Evolutionary conservation across 2,113 vertebrate species (phyloP), one percentile per base, ranked within the genome.

Genomic region (Xerus inauris): DNA sequence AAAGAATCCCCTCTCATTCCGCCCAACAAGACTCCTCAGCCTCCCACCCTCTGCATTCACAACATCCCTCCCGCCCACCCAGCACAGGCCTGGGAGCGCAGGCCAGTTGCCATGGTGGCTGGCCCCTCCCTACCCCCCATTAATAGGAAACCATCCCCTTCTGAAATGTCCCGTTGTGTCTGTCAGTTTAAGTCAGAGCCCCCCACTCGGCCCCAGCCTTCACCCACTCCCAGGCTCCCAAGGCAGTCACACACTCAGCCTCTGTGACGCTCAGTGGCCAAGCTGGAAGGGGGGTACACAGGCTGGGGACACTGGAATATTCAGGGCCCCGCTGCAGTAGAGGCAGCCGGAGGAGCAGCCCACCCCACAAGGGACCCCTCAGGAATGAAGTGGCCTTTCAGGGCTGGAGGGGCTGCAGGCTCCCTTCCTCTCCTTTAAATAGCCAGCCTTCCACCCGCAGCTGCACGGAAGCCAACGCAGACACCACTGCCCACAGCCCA

Each of bases 21-120:
- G 87, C 92, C 97, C 79, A 97, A 97, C 94, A 93, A 97, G 94
- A 92, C n/a, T 96, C 98, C 98, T 98, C 97, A 75, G 98, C 91
- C 95, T 94, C 94, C 97, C 32, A 35, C 75, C 94, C 97, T 91
- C 71, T 79, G 80, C 94, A 30, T 86, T 97, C 97, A 94, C 90
- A 93, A 95, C 97, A 90, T 94, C 96, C 97, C 84, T 40, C 59
- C 83, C 13, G 6, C 65, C 8, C 28, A 14, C 57, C 91, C 73
- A 71, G 73, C 51, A 2, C 35, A 16, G 76, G 62, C 82, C 67
- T 38, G 92, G 97, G 97, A 96, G 91, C 49, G 94, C 94, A 90
- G 95, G 97, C 97, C 93, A 12, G 98, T 99, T 99, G 98, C 99
- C 99, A 99, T 99, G 98, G 99, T 97, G 98, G 98, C 98, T 88